These are phyloP conservation scores for Drosophila kanapiae DNA, from an alignment of 1,140 invertebrate species.

Conservation along the genomic window DNA sequence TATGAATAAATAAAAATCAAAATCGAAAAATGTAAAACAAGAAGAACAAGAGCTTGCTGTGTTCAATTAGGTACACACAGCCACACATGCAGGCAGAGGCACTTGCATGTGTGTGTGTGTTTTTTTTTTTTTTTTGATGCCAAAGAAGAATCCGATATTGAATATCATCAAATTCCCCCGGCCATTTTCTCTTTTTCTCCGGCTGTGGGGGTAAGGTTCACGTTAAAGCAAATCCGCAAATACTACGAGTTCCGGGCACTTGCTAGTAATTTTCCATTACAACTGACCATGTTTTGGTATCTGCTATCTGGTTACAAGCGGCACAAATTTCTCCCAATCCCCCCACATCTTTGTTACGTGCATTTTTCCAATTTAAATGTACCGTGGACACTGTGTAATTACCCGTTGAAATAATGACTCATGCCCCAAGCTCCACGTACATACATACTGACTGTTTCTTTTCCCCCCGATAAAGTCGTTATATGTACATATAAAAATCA, in stretches of 20 bases:
- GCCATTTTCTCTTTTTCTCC: conserved; percentile 24
- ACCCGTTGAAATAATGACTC: conserved; percentile 11
- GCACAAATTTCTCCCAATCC: conserved; percentile 3
- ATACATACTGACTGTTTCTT: neutral
- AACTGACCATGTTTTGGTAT: neutral
- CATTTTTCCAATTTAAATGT: conserved; percentile 22
- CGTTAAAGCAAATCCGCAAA: neutral
- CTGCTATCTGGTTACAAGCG: conserved; percentile 4
- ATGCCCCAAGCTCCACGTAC: conserved; percentile 11
- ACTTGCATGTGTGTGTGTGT: conserved; percentile 15
- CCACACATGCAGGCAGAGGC: conserved; percentile 11
- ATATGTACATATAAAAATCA: conserved; percentile 12
- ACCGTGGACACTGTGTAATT: conserved; percentile 9
- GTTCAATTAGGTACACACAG: conserved; percentile 18
- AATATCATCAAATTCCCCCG: conserved; percentile 44
- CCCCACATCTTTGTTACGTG: conserved; percentile 18
- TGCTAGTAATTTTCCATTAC: neutral
- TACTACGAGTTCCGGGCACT: neutral
- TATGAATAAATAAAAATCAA: neutral
- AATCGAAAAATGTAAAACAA: conserved; percentile 3
- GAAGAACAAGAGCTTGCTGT: conserved; percentile 12
- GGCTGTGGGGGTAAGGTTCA: conserved; percentile 30
- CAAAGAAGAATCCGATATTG: conserved; percentile 33
- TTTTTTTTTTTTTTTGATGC: conserved; percentile 19
- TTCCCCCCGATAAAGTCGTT: conserved; percentile 2